Percentiles rank a stretch among this genome's conserved stretches.
Evolutionary conservation across 2,888 invertebrate species (phyloP).

Genomic region (Nymphalis polychloros): DNA sequence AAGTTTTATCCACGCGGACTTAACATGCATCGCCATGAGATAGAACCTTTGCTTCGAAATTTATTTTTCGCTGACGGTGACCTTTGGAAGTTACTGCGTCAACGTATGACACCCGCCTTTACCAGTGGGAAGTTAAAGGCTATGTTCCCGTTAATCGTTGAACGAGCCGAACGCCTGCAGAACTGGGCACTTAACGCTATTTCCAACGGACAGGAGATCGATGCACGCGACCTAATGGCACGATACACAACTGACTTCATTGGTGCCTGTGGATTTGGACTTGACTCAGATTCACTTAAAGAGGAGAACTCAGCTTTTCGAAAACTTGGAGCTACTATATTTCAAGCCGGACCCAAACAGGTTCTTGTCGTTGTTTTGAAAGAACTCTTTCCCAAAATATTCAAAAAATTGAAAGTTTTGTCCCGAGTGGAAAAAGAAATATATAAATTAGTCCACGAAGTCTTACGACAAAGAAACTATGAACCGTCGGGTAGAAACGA

Average conservation of each 20-base stretch:
- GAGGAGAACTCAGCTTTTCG: conserved; percentile 59
- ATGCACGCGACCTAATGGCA: conserved; percentile 65
- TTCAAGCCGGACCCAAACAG: conserved; percentile 44
- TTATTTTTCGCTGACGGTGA: conserved; percentile 63
- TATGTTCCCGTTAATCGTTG: conserved; percentile 63
- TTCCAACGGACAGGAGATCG: conserved; percentile 45
- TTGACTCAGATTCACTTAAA: conserved; percentile 57
- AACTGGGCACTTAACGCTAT: conserved; percentile 43
- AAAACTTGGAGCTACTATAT: conserved; percentile 54
- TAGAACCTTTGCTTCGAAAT: conserved; percentile 59
- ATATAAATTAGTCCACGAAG: conserved; percentile 50
- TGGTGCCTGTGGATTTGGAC: conserved; percentile 63
- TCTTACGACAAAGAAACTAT: conserved; percentile 54
- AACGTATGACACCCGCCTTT: conserved; percentile 62
- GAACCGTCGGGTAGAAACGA: conserved; percentile 53
- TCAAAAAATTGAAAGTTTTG: conserved; percentile 50
- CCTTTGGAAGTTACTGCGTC: conserved; percentile 58
- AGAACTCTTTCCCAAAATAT: conserved; percentile 52
- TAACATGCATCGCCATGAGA: conserved; percentile 44
- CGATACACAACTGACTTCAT: conserved; percentile 67
- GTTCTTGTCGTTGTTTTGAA: conserved; percentile 47
- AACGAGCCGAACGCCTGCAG: conserved; percentile 57
- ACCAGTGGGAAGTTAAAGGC: conserved; percentile 60
- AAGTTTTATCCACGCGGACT: conserved; percentile 58
- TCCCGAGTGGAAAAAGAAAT: conserved; percentile 54